Conservation (phyloP, 2,113 vertebrate species). For the Misgurnus mizolepis region DNA sequence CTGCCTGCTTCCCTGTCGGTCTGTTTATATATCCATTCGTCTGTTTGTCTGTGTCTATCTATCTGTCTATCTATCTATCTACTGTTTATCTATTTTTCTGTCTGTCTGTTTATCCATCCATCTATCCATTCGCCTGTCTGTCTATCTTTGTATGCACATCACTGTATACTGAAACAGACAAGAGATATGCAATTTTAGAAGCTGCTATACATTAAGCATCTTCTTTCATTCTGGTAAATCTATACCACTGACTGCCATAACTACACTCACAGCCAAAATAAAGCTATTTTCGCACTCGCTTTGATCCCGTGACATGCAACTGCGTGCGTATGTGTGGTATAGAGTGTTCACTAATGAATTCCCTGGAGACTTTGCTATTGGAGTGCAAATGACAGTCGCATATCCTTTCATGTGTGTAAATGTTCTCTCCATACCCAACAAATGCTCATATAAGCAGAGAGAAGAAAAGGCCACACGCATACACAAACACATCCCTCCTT, state of each 20-base stretch:
- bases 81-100: too few species aligned
- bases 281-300: slow-evolving; percentile 61
- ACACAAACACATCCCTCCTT: background rate
- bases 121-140: too few species aligned
- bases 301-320: slow-evolving; percentile 53
- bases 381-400: slow-evolving; percentile 55
- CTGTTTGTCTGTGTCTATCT: too few species aligned
- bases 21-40: too few species aligned
- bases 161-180: background rate
- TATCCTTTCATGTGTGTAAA: slow-evolving; percentile 55
- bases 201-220: slow-evolving; percentile 38
- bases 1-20: too few species aligned
- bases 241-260: slow-evolving; percentile 49
- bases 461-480: slow-evolving; percentile 9
- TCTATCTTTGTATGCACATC: too few species aligned
- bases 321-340: slow-evolving; percentile 51
- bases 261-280: slow-evolving; percentile 63
- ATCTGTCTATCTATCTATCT: too few species aligned
- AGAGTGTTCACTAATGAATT: slow-evolving; percentile 68
- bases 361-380: slow-evolving; percentile 59
- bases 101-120: too few species aligned
- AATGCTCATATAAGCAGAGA: background rate
- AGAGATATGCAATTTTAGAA: slow-evolving; percentile 27
- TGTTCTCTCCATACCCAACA: slow-evolving; percentile 10
- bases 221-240: slow-evolving; percentile 41